Evolutionary conservation across 2,888 invertebrate species (phyloP), one percentile per base, ranked within the genome.

Genomic region (Phlogophora meticulosa): DNA sequence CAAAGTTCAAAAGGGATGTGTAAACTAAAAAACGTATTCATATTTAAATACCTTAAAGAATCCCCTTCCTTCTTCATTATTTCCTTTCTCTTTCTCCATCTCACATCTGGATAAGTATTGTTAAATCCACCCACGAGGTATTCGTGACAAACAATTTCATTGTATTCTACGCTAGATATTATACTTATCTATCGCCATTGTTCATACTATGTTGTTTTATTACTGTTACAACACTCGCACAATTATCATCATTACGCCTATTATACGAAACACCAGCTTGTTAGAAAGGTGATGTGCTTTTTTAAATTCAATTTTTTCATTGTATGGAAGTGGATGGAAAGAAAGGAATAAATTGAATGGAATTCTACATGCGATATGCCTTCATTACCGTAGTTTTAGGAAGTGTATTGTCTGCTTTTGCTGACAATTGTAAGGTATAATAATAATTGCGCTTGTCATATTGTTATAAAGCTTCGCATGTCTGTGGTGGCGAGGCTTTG

Each of bases 281-380:
- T 64, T 76, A 61, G 65, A 76, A 76, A 75, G 57, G 72, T 76
- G 65, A 46, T 24, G 60, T 57, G 63, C 68, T 76, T 75, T 28
- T n/a, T 63, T 62, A 28, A 69, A 62, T 69, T 63, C 45, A 55
- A 70, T 42, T 56, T 43, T 34, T 34, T 43, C 43, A 43, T 62
- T 63, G 62, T 48, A 10, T 38, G 1, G 20, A 22, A 1, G 10
- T 15, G 20, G 36, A 51, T 32, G 34, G 11, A 4, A 68, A 51
- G 40, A 4, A 7, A 11, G 20, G 4, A 36, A 11, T 34, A n/a
- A n/a, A 45, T 22, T 28, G n/a, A 24, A n/a, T 32, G 4, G 10
- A 13, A 36, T 51, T 36, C 34, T 57, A 13, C 7, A 40, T 10
- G 7, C 22, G 51, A 42, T 56, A 10, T 2, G 40, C 49, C 17